Percentiles rank a stretch among this genome's conserved stretches.
Conservation (phyloP, 2,113 vertebrate genomes). For the Haliaeetus leucogaster region DNA sequence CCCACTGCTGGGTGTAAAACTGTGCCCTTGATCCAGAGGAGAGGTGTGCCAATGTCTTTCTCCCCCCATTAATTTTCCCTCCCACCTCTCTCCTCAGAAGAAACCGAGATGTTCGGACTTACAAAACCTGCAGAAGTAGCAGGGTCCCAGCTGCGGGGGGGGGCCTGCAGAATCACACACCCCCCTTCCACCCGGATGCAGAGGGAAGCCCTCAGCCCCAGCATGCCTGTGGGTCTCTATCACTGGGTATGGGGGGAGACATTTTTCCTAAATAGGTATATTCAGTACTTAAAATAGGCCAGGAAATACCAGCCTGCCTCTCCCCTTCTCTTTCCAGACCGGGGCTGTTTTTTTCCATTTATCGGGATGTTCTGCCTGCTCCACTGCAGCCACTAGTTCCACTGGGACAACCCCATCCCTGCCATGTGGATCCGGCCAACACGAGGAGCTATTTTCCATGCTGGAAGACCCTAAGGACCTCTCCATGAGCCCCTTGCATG, state of each 20-base stretch:
- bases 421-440: fast-evolving
- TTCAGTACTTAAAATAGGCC: not conserved
- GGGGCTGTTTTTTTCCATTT: not conserved
- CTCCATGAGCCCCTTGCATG: fast-evolving
- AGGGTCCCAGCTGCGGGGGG: not conserved
- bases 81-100: not conserved
- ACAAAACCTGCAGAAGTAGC: not conserved
- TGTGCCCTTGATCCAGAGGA: not conserved
- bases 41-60: not conserved
- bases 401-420: not conserved
- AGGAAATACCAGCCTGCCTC: conserved; percentile 15
- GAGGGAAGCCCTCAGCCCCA: not conserved
- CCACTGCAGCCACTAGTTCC: not conserved
- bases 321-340: not conserved
- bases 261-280: conserved; percentile 5
- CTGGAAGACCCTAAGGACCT: not conserved
- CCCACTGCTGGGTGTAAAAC: conserved; percentile 5
- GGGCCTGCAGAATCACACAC: not conserved
- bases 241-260: not conserved
- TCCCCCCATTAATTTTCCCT: not conserved
- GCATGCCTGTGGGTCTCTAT: not conserved
- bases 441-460: not conserved
- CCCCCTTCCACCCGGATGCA: not conserved
- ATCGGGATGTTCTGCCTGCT: not conserved
- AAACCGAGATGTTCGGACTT: not conserved